Evolutionary conservation across 2,888 invertebrate genomes (phyloP).

Genomic region (Apantesis nais): DNA sequence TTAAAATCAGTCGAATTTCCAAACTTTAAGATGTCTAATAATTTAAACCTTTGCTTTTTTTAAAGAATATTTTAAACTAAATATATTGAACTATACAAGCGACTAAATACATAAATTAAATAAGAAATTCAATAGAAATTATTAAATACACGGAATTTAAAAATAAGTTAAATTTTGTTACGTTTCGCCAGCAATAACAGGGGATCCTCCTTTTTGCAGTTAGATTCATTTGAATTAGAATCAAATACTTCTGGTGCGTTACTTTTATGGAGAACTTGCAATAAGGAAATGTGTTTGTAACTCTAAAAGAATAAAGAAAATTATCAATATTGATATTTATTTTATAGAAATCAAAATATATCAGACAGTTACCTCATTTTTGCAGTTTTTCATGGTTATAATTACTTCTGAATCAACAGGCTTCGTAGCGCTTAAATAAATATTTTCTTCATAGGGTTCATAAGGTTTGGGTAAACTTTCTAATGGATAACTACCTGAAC

Average conservation of each 20-base stretch:
- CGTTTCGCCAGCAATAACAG: conserved; percentile 71
- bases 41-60: too few relatives aligned
- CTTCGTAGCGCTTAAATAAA: conserved; percentile 36
- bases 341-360: not conserved
- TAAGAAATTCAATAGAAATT: not conserved
- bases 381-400: conserved; percentile 76
- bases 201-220: conserved; percentile 66
- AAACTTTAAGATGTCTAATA: too few relatives aligned
- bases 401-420: conserved; percentile 75
- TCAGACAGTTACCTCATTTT: conserved; percentile 60
- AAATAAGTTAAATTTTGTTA: conserved; percentile 36
- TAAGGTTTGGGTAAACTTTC: conserved; percentile 58
- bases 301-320: conserved; percentile 54
- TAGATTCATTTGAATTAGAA: conserved; percentile 28
- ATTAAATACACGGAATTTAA: not conserved
- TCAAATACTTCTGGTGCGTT: conserved; percentile 57
- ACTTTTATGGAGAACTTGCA: conserved; percentile 80
- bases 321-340: not conserved
- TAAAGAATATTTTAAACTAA: too few relatives aligned
- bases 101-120: not conserved
- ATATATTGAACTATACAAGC: too few relatives aligned
- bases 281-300: conserved; percentile 69
- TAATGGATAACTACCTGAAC: conserved; percentile 34
- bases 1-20: too few relatives aligned
- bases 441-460: conserved; percentile 53